Evolutionary conservation across 2,113 vertebrate species (phyloP), one percentile per base, ranked within the genome.

Genomic region (Paramisgurnus dabryanus): DNA sequence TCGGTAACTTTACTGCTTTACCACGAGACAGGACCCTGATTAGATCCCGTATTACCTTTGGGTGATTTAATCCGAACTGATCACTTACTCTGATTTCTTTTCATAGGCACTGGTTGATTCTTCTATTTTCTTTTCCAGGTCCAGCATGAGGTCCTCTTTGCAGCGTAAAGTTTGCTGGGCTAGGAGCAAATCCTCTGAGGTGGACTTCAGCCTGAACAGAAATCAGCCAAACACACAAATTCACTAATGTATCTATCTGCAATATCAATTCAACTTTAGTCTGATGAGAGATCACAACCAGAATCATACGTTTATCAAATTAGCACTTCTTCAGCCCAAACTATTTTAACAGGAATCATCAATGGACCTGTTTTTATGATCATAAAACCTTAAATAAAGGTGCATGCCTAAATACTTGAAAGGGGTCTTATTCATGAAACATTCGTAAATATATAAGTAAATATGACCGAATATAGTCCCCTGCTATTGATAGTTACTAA

Each of bases 61-160:
- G 15, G 12, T 13, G 50, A 72, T 7, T 41, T 7, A 0, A 58
- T 34, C 49, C 13, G 12, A 53, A 53, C 50, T 53, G 11, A 0
- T 18, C 55, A 58, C 55, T 58, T 58, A 98, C 97, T 99, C 97
- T 80, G 96, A 98, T 82, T 96, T 97, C 87, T 92, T 96, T 86
- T 95, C 95, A 9, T 87, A 92, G 9, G 88, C 93, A 81, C 93
- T 95, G 85, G 92, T 91, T 1, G 93, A 96, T 84, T 98, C 94
- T 80, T 95, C 95, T 76, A 98, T 95, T 87, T 95, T 97, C 76
- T 91, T 89, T 82, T 98, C 94, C 53, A 98, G 88, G 67, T 98
- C 95, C 15, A 94, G 80, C 4, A 95, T 93, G 67, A 96, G 87
- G 0, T 95, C 94, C 40, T 98, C 97, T 89, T 98, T 99, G 63